A percentile compares a stretch with the other conserved stretches of the same genome.
Evolutionary conservation across 1,140 invertebrate genomes (phyloP).

Genomic region (Ditylenchus dipsaci): DNA sequence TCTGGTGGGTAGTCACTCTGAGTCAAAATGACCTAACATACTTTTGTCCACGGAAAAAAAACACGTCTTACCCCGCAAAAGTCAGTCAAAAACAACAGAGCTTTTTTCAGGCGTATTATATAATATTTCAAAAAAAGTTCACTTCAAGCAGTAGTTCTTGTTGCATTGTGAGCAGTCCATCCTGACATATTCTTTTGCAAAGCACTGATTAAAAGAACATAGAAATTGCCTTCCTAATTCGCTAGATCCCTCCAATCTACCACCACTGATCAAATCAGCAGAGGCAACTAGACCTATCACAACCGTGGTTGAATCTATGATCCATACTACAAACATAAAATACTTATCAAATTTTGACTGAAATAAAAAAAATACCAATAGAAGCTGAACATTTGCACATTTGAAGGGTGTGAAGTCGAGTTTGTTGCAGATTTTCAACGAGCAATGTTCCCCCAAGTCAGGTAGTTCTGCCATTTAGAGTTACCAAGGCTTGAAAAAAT

Average conservation of each 20-base stretch:
- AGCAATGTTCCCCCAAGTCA: background rate
- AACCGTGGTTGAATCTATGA: background rate
- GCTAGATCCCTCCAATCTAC: background rate
- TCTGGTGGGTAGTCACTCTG: too few species aligned
- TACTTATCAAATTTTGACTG: background rate
- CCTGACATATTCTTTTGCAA: background rate
- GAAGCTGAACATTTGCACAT: background rate
- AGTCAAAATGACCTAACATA: too few species aligned
- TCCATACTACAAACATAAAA: background rate
- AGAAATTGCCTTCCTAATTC: background rate
- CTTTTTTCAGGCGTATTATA: too few species aligned
- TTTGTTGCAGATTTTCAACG: constrained; percentile 3
- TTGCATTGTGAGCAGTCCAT: constrained; percentile 3
- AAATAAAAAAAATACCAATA: constrained; percentile 4
- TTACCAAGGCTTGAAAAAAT: too few species aligned
- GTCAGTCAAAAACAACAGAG: too few species aligned
- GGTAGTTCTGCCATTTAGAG: background rate
- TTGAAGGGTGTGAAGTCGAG: constrained; percentile 6
- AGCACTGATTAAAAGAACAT: constrained; percentile 2
- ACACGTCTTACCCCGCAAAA: too few species aligned
- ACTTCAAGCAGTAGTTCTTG: constrained; percentile 2
- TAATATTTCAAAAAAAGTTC: background rate
- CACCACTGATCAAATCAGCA: too few species aligned
- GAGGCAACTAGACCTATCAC: too few species aligned
- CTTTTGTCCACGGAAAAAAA: too few species aligned